Base-by-base conservation (phyloP, 2,797 vertebrate genomes). In the Selene dorsalis region DNA sequence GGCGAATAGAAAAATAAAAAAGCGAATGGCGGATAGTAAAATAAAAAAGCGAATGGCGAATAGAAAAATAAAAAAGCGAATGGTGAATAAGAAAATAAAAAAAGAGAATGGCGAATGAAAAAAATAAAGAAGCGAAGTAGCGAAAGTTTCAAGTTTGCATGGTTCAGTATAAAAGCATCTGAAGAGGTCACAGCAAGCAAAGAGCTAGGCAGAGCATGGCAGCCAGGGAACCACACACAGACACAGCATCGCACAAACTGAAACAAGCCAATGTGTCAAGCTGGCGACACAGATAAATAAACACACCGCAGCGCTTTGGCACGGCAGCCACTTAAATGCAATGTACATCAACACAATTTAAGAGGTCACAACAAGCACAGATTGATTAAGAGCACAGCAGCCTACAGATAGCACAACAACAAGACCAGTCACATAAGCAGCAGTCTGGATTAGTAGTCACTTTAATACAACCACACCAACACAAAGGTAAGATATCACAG, bases 311-410 rank as follows among this genome's bases (percentile, higher is more conserved):
- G 41, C n/a, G 16, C 12, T 53, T 13, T 39, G 35, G 58, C 45
- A 14, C 0, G 4, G 9, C 35, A 52, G 18, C 47, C 41, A 26
- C 22, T 59, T 52, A 4, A 64, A 41, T n/a, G 38, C 24, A 73
- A 18, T 24, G 26, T 38, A 8, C 14, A 12, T 20, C 39, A 63
- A 69, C 45, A 53, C n/a, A 62, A 69, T 32, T 57, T 20, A 16
- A 71, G n/a, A 58, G 20, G 9, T 38, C 41, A 56, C 69, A 71
- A 71, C 24, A 62, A 61, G 35, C 61, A 62, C 53, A 78, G 30
- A 53, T 53, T 13, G 6, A 26, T 12, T 26, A 24, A 26, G 2
- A 52, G 39, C 69, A 60, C 20, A 3, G 53, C 57, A 26, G 55
- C 43, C 22, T 13, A 50, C n/a, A n/a, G 12, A 22, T 12, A 50